Conservation (phyloP, 1,140 invertebrate genomes). For the Diabrotica virgifera region DNA sequence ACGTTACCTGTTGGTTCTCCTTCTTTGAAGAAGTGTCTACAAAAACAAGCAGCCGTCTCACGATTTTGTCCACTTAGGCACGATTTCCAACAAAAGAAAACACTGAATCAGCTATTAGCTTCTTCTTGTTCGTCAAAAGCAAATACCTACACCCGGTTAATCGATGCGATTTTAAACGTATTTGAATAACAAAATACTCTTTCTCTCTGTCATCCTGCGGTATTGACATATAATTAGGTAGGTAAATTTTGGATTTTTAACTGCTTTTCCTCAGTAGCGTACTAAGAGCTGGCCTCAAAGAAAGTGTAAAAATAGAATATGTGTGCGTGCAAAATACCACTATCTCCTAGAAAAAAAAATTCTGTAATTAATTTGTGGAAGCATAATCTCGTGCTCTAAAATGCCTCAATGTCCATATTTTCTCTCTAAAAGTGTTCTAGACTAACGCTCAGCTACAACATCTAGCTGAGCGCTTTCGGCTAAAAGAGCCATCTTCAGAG, state of each 20-base stretch:
- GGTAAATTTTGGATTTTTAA: slow-evolving; percentile 5
- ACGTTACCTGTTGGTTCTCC: background rate
- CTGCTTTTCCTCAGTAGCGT: background rate
- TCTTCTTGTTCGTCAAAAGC: slow-evolving; percentile 13
- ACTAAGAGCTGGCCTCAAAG: no score
- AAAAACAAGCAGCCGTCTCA: background rate
- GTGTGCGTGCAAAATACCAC: no score
- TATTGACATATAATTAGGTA: slow-evolving; percentile 9
- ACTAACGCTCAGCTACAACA: no score
- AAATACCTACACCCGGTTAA: slow-evolving; percentile 11
- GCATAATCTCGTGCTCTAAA: no score
- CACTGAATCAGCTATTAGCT: slow-evolving; percentile 15
- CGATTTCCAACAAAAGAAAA: slow-evolving; percentile 16
- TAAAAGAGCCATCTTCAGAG: no score
- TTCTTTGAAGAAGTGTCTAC: background rate
- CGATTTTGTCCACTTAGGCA: slow-evolving; percentile 17
- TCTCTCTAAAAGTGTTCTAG: no score
- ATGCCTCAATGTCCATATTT: no score
- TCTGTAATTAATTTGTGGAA: no score
- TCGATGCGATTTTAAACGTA: slow-evolving; percentile 13
- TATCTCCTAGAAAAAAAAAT: no score
- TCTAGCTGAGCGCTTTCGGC: no score
- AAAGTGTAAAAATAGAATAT: no score
- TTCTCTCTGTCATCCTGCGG: background rate
- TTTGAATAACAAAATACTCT: slow-evolving; percentile 13